phyloP scores from a whole-genome alignment of 1,140 invertebrate genomes.

The Idris sp. region DNA sequence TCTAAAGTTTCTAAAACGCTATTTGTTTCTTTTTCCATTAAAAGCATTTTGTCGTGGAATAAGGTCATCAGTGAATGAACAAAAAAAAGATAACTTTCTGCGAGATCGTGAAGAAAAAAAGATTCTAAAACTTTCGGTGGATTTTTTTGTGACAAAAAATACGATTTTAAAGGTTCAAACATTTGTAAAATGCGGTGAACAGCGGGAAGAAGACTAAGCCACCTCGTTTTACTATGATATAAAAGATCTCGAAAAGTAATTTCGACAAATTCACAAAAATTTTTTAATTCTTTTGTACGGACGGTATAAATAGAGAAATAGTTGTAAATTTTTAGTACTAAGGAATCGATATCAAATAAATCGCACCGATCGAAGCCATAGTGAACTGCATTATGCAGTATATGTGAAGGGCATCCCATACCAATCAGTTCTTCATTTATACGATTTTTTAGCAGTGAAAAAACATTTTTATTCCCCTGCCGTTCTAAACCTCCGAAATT shows the following conservation, averaged over 20 bases:
- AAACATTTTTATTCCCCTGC: slow-evolving; percentile 58
- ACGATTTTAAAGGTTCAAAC: slow-evolving; percentile 47
- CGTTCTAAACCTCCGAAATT: slow-evolving; percentile 64
- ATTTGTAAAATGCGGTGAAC: slow-evolving; percentile 48
- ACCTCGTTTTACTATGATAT: slow-evolving; percentile 55
- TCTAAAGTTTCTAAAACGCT: slow-evolving; percentile 25
- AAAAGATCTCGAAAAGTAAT: slow-evolving; percentile 51
- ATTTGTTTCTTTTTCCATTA: slow-evolving; percentile 31
- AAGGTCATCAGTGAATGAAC: slow-evolving; percentile 31
- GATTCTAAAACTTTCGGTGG: slow-evolving; percentile 12
- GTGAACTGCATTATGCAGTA: slow-evolving; percentile 62
- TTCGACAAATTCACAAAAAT: slow-evolving; percentile 61
- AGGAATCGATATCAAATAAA: slow-evolving; percentile 58
- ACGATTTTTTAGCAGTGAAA: slow-evolving; percentile 49
- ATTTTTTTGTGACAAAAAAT: slow-evolving; percentile 43
- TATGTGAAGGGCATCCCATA: slow-evolving; percentile 62
- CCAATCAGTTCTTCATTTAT: slow-evolving; percentile 45
- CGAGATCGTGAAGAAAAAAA: slow-evolving; percentile 25
- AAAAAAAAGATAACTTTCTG: slow-evolving; percentile 25
- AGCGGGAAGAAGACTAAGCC: slow-evolving; percentile 58
- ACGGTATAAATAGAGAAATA: slow-evolving; percentile 67
- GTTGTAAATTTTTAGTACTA: slow-evolving; percentile 64
- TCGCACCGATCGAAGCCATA: slow-evolving; percentile 50
- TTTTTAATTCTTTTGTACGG: slow-evolving; percentile 56
- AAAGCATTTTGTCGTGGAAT: slow-evolving; percentile 17